These are phyloP conservation scores for Helicolenus hilgendorfi DNA, from an alignment of 2,797 vertebrate genomes.

Conservation along the genomic window DNA sequence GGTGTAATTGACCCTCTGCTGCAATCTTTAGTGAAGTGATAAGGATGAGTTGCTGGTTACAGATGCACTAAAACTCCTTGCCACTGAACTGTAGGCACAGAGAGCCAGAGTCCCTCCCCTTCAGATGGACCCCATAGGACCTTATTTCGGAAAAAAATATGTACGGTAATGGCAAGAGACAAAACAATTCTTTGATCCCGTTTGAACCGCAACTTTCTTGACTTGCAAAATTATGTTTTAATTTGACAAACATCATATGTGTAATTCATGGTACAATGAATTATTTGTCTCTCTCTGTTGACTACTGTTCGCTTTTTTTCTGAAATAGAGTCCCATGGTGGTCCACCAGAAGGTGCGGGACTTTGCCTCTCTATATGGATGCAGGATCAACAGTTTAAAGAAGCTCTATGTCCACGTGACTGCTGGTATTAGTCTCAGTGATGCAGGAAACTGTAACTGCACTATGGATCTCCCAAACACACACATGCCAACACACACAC, in stretches of 20 bases:
- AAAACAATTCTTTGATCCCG: accelerated
- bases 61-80: neutral
- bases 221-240: no score
- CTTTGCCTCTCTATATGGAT: neutral
- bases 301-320: no score
- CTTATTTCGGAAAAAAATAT: no score
- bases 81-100: neutral
- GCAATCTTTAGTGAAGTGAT: neutral
- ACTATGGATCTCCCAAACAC: neutral
- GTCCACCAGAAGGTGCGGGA: no score
- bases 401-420: neutral
- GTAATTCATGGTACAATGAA: no score
- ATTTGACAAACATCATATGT: no score
- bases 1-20: neutral
- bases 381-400: neutral
- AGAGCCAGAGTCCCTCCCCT: no score
- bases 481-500: neutral
- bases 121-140: accelerated
- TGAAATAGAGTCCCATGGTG: no score
- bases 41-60: neutral
- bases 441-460: neutral
- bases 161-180: no score
- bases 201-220: no score
- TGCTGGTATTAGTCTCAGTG: neutral
- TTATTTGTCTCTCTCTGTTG: no score